Evolutionary conservation across 2,888 invertebrate genomes (phyloP).

Genomic region (Sinodicranocentrus sp.): DNA sequence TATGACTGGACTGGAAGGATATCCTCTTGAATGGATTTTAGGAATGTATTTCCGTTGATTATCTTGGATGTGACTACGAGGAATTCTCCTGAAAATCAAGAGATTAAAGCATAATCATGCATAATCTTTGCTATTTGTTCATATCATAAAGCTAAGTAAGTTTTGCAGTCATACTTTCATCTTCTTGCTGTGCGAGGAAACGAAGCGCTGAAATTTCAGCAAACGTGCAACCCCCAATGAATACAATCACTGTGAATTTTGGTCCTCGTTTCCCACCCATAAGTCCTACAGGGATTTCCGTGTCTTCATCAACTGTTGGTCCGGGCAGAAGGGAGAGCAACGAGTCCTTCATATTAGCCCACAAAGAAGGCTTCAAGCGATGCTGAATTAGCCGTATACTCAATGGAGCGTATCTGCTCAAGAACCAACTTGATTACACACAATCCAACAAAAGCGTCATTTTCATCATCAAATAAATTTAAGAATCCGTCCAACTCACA

Average conservation of each 20-base stretch:
- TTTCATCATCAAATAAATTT: no score
- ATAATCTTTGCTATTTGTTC: no score
- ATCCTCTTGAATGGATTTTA: constrained; percentile 86
- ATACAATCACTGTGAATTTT: constrained; percentile 92
- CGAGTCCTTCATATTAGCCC: constrained; percentile 88
- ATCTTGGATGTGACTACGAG: constrained; percentile 94
- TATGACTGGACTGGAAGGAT: constrained; percentile 25
- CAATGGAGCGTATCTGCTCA: constrained; percentile 90
- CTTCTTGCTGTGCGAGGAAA: constrained; percentile 81
- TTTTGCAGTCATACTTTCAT: constrained; percentile 76
- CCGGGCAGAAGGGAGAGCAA: constrained; percentile 88
- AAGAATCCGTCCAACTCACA: no score
- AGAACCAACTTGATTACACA: no score
- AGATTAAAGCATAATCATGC: constrained; percentile 78
- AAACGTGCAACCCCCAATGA: constrained; percentile 97
- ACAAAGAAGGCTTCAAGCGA: constrained; percentile 80
- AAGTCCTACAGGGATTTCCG: constrained; percentile 64
- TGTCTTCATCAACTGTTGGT: constrained; percentile 81
- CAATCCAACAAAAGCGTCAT: no score
- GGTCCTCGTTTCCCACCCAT: constrained; percentile 79
- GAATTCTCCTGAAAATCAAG: constrained; percentile 87
- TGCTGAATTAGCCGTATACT: constrained; percentile 92
- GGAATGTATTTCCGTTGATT: constrained; percentile 92
- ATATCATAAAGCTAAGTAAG: no score
- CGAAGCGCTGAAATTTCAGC: constrained; percentile 88